These are phyloP conservation scores for Characodon lateralis DNA, from an alignment of 2,797 vertebrate species.

Conservation along the genomic window DNA sequence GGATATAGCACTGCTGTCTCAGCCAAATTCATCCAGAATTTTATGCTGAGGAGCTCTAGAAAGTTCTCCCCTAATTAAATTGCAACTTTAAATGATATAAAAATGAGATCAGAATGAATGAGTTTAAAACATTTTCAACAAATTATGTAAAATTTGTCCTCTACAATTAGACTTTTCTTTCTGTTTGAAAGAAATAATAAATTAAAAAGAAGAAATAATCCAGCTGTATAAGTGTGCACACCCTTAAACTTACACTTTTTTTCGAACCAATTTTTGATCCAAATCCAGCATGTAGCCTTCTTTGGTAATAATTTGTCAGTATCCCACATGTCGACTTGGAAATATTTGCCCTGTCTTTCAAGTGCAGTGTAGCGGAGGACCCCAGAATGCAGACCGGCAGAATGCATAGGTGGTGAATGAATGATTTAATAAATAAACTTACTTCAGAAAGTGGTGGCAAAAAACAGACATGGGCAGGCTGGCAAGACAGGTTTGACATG, in stretches of 20 bases:
- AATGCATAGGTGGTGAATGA: no score
- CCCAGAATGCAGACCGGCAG: no score
- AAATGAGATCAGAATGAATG: background rate
- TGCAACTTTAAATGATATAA: background rate
- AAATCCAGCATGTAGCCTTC: background rate
- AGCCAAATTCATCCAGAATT: background rate
- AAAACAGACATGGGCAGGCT: no score
- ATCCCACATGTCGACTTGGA: background rate
- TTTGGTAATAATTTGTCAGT: background rate
- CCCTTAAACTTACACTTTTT: background rate
- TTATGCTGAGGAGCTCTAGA: background rate
- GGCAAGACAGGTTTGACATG: no score
- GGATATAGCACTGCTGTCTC: background rate
- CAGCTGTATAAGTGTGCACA: no score
- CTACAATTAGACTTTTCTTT: no score
- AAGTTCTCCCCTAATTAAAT: background rate
- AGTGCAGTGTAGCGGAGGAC: no score
- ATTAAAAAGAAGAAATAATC: background rate
- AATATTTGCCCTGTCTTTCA: background rate
- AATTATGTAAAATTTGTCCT: background rate
- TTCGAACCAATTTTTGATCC: background rate
- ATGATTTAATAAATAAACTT: no score
- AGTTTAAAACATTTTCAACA: background rate
- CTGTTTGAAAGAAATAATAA: background rate
- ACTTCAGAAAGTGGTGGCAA: no score